Evolutionary conservation across 2,797 vertebrate species (phyloP).

Genomic region (Enteromius treurensis): DNA sequence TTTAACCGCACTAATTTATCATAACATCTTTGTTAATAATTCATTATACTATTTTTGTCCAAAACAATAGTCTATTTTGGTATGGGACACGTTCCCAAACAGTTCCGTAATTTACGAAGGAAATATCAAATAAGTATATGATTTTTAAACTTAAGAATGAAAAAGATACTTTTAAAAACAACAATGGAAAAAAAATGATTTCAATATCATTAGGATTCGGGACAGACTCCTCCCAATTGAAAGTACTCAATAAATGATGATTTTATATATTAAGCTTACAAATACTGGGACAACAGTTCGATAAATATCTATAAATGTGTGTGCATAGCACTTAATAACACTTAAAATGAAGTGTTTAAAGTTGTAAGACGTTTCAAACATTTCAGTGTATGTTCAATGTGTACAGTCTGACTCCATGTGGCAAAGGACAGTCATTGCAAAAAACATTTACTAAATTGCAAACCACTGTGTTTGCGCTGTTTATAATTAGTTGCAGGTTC

Average conservation of each 20-base stretch:
- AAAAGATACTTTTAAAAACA: too few relatives aligned
- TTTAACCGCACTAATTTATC: too few relatives aligned
- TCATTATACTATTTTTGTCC: too few relatives aligned
- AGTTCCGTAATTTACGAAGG: neutral
- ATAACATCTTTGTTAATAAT: too few relatives aligned
- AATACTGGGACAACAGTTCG: neutral
- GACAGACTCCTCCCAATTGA: too few relatives aligned
- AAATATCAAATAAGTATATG: too few relatives aligned
- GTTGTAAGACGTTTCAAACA: neutral
- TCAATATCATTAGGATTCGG: too few relatives aligned
- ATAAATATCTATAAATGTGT: neutral
- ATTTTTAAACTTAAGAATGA: too few relatives aligned
- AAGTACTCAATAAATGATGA: neutral
- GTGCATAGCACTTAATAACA: neutral
- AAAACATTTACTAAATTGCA: neutral
- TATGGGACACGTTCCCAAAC: neutral
- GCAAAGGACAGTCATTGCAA: conserved; percentile 38
- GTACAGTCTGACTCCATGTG: conserved; percentile 41
- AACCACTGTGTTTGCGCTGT: neutral
- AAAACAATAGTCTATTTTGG: too few relatives aligned
- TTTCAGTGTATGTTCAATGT: neutral
- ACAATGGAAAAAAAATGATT: too few relatives aligned
- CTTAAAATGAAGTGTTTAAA: neutral
- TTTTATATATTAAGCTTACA: neutral
- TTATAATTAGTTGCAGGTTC: neutral